phyloP scores from a whole-genome alignment of 1,140 invertebrate genomes.

The Conus ventricosus region DNA sequence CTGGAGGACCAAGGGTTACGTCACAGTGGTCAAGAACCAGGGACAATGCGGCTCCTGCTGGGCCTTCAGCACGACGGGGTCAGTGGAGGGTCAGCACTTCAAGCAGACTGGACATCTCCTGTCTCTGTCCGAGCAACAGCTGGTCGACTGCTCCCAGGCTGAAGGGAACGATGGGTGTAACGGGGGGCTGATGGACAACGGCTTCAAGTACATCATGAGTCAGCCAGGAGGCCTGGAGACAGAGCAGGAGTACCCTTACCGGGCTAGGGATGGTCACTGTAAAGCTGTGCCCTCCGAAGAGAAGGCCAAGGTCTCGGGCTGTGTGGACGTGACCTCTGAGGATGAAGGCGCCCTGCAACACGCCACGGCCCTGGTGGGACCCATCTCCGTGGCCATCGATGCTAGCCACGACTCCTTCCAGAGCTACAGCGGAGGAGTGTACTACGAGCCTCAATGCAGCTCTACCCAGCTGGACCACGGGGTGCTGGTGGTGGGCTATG shows the following conservation, averaged over 20 bases:
- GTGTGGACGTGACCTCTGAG: too few species aligned
- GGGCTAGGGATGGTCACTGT: neutral
- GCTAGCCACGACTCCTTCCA: too few species aligned
- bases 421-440: too few species aligned
- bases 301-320: too few species aligned
- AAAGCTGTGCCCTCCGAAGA: too few species aligned
- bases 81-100: slow-evolving; percentile 96
- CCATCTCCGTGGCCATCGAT: too few species aligned
- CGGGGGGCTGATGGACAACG: slow-evolving; percentile 95
- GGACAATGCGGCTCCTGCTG: slow-evolving; percentile 71
- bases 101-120: slow-evolving; percentile 88
- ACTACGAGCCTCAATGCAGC: too few species aligned
- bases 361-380: too few species aligned
- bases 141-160: slow-evolving; percentile 90
- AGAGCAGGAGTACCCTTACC: slow-evolving; percentile 80
- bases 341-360: too few species aligned
- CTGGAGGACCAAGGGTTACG: slow-evolving; percentile 75
- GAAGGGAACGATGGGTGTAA: slow-evolving; percentile 89
- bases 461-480: too few species aligned
- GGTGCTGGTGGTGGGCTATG: too few species aligned
- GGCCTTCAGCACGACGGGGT: slow-evolving; percentile 81
- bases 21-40: slow-evolving; percentile 76
- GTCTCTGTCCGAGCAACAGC: slow-evolving; percentile 96
- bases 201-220: slow-evolving; percentile 91
- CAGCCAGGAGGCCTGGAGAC: slow-evolving; percentile 92